Evolutionary conservation across 2,888 invertebrate species (phyloP), one percentile per base, ranked within the genome.

Genomic region (Erynnis tages): DNA sequence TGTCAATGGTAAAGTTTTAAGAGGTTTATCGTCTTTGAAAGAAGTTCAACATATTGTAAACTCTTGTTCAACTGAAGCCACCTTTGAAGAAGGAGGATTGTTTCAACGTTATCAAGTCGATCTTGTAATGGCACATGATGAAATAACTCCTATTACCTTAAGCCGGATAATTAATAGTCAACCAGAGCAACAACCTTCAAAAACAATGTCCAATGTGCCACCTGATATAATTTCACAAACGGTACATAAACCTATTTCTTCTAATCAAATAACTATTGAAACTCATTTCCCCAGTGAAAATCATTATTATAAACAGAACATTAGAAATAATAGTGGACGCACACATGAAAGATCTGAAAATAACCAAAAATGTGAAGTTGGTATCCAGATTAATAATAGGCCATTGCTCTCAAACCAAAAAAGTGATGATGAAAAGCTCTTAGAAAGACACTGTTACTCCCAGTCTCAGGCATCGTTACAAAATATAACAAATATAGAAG

Each of bases 1-100:
- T 80, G 95, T 97, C 21, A 97, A 97, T 77, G 96, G 96, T 6
- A 93, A 92, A 68, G 93, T 95, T 58, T 82, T 97, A 54, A 91
- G 94, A 57, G 95, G 95, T 1, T 89, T 96, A 49, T 91, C 93
- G 34, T 92, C 93, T 4, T 83, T 92, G 53, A 91, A 92, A 69
- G 94, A 93, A 63, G 92, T 92, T 11, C 92, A 92, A 63, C 84
- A 91, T 38, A 86, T 92, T 58, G 90, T 90, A 1, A 90, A 90
- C 61, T 89, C 88, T 19, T 90, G 85, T 70, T 90, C 90, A 8
- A 84, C 82, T n/a, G 86, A 90, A 76, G 76, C 87, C 44, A 69
- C 75, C 7, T 60, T 70, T 11, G 83, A 85, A 70, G 81, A 81
- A 56, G 78, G 79, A 19, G 66, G 79, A 48, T 59, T 82, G 56